phyloP scores from a whole-genome alignment of 2,113 vertebrate species.

The Anseranas semipalmata region DNA sequence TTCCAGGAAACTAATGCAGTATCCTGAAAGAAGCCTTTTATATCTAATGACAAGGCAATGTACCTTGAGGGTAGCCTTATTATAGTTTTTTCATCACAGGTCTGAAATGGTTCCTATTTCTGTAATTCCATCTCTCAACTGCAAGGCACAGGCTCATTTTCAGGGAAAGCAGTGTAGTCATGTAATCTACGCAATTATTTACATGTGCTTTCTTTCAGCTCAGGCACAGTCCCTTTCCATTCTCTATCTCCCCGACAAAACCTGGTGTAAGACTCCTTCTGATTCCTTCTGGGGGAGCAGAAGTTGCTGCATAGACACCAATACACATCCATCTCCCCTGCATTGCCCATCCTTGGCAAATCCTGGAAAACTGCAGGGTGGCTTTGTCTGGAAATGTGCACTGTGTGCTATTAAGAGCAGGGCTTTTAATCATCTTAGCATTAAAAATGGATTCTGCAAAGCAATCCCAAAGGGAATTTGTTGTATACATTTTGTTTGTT shows the following conservation, averaged over 20 bases:
- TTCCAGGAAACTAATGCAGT: background rate
- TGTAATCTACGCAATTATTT: background rate
- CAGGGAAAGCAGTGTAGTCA: background rate
- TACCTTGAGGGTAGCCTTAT: background rate
- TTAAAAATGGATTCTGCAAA: constrained; percentile 46
- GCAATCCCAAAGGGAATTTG: background rate
- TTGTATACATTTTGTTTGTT: background rate
- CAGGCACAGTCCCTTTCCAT: background rate
- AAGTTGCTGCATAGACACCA: rapidly evolving
- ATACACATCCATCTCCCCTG: background rate
- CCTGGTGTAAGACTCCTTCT: background rate
- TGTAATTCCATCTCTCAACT: background rate
- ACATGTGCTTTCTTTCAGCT: background rate
- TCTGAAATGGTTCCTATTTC: background rate
- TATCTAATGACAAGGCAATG: background rate
- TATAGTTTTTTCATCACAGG: constrained; percentile 20
- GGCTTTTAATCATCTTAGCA: background rate
- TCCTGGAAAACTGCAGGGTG: background rate
- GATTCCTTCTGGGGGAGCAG: background rate
- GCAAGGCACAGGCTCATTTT: background rate
- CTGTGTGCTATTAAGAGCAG: background rate
- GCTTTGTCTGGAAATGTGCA: background rate
- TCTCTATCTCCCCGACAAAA: background rate
- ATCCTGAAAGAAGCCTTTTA: constrained; percentile 17
- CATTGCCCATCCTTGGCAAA: rapidly evolving